These are phyloP conservation scores for Chamaetylas fuelleborni DNA, from an alignment of 2,113 vertebrate genomes.

Conservation along the genomic window DNA sequence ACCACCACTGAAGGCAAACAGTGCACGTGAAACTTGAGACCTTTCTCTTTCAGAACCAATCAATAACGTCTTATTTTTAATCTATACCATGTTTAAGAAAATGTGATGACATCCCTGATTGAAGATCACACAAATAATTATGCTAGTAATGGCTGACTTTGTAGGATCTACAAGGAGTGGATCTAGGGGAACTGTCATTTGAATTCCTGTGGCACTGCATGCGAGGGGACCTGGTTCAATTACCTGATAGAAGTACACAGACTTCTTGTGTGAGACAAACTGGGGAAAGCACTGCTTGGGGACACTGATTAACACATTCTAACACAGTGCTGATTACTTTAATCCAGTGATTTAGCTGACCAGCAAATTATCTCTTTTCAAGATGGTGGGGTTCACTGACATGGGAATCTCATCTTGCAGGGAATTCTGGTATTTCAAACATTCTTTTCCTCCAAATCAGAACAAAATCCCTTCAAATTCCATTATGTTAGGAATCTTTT, in stretches of 20 bases:
- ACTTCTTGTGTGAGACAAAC: conserved; percentile 9
- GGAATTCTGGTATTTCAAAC: neutral
- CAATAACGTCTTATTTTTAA: conserved; percentile 70
- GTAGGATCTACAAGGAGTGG: conserved; percentile 21
- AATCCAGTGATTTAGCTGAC: neutral
- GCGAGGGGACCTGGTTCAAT: neutral
- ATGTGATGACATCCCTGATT: conserved; percentile 66
- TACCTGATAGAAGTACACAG: neutral
- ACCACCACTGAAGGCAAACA: conserved; percentile 52
- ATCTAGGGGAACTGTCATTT: neutral
- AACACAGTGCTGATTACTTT: conserved; percentile 24
- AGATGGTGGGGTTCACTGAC: neutral
- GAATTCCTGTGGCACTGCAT: neutral
- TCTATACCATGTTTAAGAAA: conserved; percentile 70
- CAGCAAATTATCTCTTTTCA: neutral
- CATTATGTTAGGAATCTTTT: neutral
- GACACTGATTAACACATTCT: conserved; percentile 38
- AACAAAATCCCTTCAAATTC: neutral
- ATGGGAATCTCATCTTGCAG: neutral
- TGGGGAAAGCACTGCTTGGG: neutral
- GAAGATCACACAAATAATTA: conserved; percentile 76
- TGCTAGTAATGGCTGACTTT: conserved; percentile 32
- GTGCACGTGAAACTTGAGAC: conserved; percentile 38
- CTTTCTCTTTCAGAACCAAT: conserved; percentile 58
- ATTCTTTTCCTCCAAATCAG: neutral